Evolutionary conservation across 2,797 vertebrate species (phyloP).

Genomic region (Danio albolineatus): DNA sequence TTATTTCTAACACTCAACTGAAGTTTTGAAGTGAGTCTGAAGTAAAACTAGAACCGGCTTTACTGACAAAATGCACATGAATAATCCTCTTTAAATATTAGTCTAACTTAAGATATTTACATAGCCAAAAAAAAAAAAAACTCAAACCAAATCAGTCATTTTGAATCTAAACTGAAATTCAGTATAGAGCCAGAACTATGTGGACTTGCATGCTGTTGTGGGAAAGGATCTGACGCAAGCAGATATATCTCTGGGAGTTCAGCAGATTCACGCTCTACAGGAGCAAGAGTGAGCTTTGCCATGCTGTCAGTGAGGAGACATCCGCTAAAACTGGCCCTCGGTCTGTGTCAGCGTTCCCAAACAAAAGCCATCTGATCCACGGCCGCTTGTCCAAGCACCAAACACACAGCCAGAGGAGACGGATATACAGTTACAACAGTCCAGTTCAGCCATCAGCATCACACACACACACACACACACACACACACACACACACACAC

Average conservation of each 20-base stretch:
- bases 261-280: constrained; percentile 51
- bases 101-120: background rate
- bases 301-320: constrained; percentile 46
- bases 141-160: background rate
- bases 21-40: too few relatives aligned
- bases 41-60: too few relatives aligned
- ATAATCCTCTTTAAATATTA: too few relatives aligned
- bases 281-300: constrained; percentile 32
- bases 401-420: constrained; percentile 20
- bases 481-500: background rate
- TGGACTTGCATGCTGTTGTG: constrained; percentile 24
- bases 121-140: background rate
- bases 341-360: constrained; percentile 41
- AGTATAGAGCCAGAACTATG: constrained; percentile 15
- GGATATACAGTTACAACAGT: constrained; percentile 34
- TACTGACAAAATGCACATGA: too few relatives aligned
- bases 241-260: constrained; percentile 20
- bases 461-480: background rate
- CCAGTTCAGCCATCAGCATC: constrained; percentile 16
- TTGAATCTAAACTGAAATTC: background rate
- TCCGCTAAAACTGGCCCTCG: constrained; percentile 33
- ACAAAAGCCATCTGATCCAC: constrained; percentile 37
- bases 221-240: constrained; percentile 43
- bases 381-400: constrained; percentile 24
- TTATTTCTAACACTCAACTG: too few relatives aligned